Base-by-base conservation (phyloP, 2,797 vertebrate genomes). In the Melanogrammus aeglefinus region DNA sequence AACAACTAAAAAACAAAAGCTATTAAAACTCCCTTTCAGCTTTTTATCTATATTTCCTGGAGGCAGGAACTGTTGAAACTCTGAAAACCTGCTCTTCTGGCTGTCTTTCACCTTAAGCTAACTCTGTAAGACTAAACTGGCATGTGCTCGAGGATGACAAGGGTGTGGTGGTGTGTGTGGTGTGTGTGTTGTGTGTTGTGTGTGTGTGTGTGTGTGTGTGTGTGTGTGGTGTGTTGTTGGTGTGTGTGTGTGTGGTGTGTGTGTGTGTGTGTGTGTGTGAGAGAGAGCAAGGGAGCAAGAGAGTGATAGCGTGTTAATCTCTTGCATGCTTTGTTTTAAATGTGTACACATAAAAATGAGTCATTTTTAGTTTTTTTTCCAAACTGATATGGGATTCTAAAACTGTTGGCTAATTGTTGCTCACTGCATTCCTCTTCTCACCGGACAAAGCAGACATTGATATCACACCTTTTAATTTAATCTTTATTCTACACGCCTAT, bases 81-180 rank as follows among this genome's bases (percentile, higher is more conserved):
- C 77, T n/a, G 72, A 72, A 82, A 88, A 91, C 84, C 77, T 24
- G 79, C 78, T 86, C 74, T 69, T 86, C 85, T 66, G 79, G 84
- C 75, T 83, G 73, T 57, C 18, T 16, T 73, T 77, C 14, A 27
- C 77, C 36, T 73, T 27, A 63, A 8, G 57, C 21, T 63, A 63
- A 24, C n/a, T n/a, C n/a, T n/a, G n/a, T n/a, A n/a, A n/a, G n/a
- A n/a, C n/a, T n/a, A n/a, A n/a, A n/a, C 57, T 24, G 57, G 57
- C 57, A n/a, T 24, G 16, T 24, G 16, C 47, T 51, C 6, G 38
- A 74, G n/a, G 36, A 63, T 69, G 29, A 57, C 35, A 47, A 27
- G 71, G 75, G 35, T 36, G 35, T 35, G 35, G 4, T 16, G 16
- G 72, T 41, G 76, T 18, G n/a, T 6, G 57, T 38, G 38, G 72